Base-by-base conservation (phyloP, 30 jellyfish, hydroid and myxozoan genomes). In the Chironex yamaguchii region DNA sequence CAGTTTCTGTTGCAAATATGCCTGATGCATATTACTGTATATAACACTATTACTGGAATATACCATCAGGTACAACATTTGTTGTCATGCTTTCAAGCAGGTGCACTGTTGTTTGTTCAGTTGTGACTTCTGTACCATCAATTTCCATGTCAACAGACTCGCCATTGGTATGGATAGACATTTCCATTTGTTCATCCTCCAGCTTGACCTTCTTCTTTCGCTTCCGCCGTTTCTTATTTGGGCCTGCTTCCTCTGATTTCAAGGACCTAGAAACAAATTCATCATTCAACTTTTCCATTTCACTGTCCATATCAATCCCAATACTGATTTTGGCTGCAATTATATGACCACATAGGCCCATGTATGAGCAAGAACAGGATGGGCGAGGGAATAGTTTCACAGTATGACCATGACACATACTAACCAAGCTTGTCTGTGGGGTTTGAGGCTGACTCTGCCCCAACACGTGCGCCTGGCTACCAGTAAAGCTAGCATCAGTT, bases 241-340 rank as follows among this genome's bases (percentile, higher is more conserved):
- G 87, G 13, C 72, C 94, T 0, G 94, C 94, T 42, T 84, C 94
- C 26, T 85, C 51, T 17, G 87, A 48, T 58, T 84, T 84, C 74
- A 84, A 71, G 20, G 94, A 84, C 22, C 94, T 76, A 24, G 88
- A 48, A 31, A 84, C 94, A 54, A 84, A 84, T 71, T 84, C 72
- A 48, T 68, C 36, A 49, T 84, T 85, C 0, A 84, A 79, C 30
- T 85, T 67, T 35, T 84, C 94, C 92, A 91, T 70, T 28, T 91
- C 97, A 68, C 79, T 85, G 30, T 91, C 97, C 84, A 91, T 91
- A 36, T 91, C 92, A 27, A 91, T 87, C 2, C 97, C 97, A 23
- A 91, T 67, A 67, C 97, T 91, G 50, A 91, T 84, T 70, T 91
- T 91, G 1, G 84, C 97, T n/a, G 97, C 97, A 31, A 91, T 74